A percentile compares a stretch with the other conserved stretches of the same genome.
Evolutionary conservation across 2,888 invertebrate species (phyloP).

Genomic region (Pyrgus malvae): DNA sequence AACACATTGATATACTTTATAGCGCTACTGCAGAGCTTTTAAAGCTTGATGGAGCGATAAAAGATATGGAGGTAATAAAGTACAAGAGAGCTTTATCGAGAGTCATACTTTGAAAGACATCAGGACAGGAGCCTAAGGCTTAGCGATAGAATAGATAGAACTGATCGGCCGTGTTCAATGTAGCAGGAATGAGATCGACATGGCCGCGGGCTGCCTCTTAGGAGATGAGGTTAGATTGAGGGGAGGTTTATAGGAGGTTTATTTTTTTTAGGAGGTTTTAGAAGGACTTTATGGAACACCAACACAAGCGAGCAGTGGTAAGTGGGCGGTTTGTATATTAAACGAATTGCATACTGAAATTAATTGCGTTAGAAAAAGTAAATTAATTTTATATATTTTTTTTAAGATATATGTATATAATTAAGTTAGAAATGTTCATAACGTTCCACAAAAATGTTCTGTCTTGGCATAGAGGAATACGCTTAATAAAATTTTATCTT

Average conservation of each 20-base stretch:
- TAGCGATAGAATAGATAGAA: slow-evolving; percentile 14
- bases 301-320: too few species aligned
- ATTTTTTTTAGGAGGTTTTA: neutral
- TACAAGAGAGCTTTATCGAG: slow-evolving; percentile 9
- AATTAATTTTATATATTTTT: too few species aligned
- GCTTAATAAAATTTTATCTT: too few species aligned
- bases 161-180: too few species aligned
- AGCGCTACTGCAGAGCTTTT: slow-evolving; percentile 3
- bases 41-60: slow-evolving; percentile 20
- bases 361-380: too few species aligned
- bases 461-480: too few species aligned
- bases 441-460: too few species aligned
- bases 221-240: slow-evolving; percentile 40
- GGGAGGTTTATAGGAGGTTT: too few species aligned
- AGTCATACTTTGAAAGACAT: slow-evolving; percentile 13
- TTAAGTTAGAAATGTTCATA: too few species aligned
- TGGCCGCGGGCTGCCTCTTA: slow-evolving; percentile 36
- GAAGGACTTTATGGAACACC: too few species aligned
- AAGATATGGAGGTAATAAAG: slow-evolving; percentile 19
- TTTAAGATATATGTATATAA: too few species aligned
- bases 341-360: slow-evolving; percentile 5
- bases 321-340: slow-evolving; percentile 38
- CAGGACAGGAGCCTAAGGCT: slow-evolving; percentile 17
- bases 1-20: neutral
- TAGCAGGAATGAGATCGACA: too few species aligned